Base-by-base conservation (phyloP, 2,888 invertebrate genomes). In the Cataglyphis cursor region DNA sequence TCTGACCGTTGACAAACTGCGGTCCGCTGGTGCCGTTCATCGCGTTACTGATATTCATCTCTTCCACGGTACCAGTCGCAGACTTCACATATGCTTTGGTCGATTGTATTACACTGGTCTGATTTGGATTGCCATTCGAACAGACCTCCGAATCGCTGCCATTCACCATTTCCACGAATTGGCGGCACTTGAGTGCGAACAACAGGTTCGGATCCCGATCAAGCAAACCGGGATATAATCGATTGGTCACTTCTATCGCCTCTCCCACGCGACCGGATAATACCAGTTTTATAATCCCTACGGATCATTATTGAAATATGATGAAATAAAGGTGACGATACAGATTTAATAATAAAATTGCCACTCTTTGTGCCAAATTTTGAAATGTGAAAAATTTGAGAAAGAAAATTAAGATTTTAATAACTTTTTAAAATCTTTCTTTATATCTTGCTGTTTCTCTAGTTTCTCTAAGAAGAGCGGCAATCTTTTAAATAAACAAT, bases 91-190 rank as follows among this genome's bases (percentile, higher is more conserved):
- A 95, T 84, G 94, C 95, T 94, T 96, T 96, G 85, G 98, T 97
- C 94, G 98, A 98, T 94, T 98, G 97, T 94, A 98, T 98, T 80
- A 98, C 98, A 90, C 98, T 98, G 64, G 97, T 97, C 95, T 97
- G 97, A 91, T 93, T 95, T 3, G 72, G 72, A 74, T 91, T 93
- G 85, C 87, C 90, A 73, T 82, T 88, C 48, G 93, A 93, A 85
- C 92, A 93, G 54, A 96, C 96, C 95, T 97, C 97, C 65, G 97
- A 96, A 95, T 98, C 98, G 80, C 98, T 97, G 83, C 98, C 98
- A 95, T 98, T 98, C 89, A 99, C 98, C 99, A 99, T 99, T 96
- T 99, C 99, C 57, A 99, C 98, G 96, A 99, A 99, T 96, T 99
- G 99, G 87, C 99, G 97, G 94, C 99, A 99, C 95, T 99, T 99